These are phyloP conservation scores for Macaria liturata DNA, from an alignment of 2,888 invertebrate species.

Conservation along the genomic window DNA sequence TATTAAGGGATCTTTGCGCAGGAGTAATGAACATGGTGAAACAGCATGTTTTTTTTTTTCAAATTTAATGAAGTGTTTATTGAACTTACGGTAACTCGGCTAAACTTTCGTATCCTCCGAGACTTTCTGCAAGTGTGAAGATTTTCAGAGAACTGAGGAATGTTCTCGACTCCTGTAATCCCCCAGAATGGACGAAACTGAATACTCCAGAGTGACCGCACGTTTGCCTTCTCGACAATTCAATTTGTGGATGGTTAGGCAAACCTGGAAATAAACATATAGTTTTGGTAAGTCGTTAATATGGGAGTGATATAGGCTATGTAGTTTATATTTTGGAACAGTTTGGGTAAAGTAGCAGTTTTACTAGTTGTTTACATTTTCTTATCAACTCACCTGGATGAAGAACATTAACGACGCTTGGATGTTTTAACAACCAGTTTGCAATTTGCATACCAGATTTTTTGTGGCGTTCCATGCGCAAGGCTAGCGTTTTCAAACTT, in stretches of 20 bases:
- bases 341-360: too few relatives aligned
- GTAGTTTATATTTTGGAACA: too few relatives aligned
- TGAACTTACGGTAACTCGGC: slow-evolving; percentile 94
- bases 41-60: too few relatives aligned
- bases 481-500: slow-evolving; percentile 95
- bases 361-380: too few relatives aligned
- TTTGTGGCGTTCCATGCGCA: slow-evolving; percentile 96
- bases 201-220: slow-evolving; percentile 96
- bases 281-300: not conserved
- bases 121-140: slow-evolving; percentile 95
- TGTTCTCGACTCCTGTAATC: slow-evolving; percentile 86
- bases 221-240: slow-evolving; percentile 90
- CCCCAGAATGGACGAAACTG: slow-evolving; percentile 93
- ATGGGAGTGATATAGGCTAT: too few relatives aligned
- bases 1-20: too few relatives aligned
- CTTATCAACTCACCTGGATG: slow-evolving; percentile 86
- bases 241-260: slow-evolving; percentile 93
- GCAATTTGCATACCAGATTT: slow-evolving; percentile 91
- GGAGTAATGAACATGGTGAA: too few relatives aligned
- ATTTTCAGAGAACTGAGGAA: slow-evolving; percentile 90
- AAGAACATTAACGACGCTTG: slow-evolving; percentile 89
- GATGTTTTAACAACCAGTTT: slow-evolving; percentile 91
- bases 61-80: too few relatives aligned
- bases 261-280: slow-evolving; percentile 80
- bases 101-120: slow-evolving; percentile 97